phyloP scores from a whole-genome alignment of 2,888 invertebrate species.

The Keiferia lycopersicella region DNA sequence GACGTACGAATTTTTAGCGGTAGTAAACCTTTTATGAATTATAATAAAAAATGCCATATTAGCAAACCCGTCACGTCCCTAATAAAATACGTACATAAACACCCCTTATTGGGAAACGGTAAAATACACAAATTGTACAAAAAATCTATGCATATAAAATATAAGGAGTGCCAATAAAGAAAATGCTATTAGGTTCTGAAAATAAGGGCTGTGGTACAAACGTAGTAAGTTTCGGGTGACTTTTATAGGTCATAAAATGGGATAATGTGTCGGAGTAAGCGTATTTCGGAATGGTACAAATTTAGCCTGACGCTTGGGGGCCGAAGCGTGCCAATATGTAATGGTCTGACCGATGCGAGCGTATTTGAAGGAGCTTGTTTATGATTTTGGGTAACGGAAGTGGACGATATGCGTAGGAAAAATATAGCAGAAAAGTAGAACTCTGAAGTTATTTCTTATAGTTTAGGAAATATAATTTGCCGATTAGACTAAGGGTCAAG shows the following conservation, averaged over 20 bases:
- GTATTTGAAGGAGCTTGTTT: not conserved
- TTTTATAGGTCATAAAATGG: constrained; percentile 80
- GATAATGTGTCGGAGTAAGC: constrained; percentile 77
- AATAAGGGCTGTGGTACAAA: constrained; percentile 76
- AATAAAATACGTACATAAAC: constrained; percentile 70
- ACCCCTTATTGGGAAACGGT: constrained; percentile 63
- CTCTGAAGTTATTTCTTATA: too few relatives aligned
- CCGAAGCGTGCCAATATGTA: constrained; percentile 66
- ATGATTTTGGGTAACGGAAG: not conserved
- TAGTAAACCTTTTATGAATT: constrained; percentile 60
- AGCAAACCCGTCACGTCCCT: constrained; percentile 65
- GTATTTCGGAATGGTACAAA: constrained; percentile 79
- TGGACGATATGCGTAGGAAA: not conserved
- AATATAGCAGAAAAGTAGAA: too few relatives aligned
- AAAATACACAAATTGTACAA: constrained; percentile 66
- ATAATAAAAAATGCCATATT: constrained; percentile 65
- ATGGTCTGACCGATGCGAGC: constrained; percentile 31
- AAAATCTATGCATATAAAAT: constrained; percentile 74
- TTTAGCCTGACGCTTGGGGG: constrained; percentile 72
- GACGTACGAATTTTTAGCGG: constrained; percentile 27
- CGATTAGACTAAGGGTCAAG: too few relatives aligned
- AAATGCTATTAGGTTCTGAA: constrained; percentile 72
- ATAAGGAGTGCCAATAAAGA: constrained; percentile 69
- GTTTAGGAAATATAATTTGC: too few relatives aligned
- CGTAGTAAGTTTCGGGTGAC: constrained; percentile 74